These are phyloP conservation scores for Pseudomyrmex cubaensis DNA, from an alignment of 1,140 invertebrate genomes.

Conservation along the genomic window DNA sequence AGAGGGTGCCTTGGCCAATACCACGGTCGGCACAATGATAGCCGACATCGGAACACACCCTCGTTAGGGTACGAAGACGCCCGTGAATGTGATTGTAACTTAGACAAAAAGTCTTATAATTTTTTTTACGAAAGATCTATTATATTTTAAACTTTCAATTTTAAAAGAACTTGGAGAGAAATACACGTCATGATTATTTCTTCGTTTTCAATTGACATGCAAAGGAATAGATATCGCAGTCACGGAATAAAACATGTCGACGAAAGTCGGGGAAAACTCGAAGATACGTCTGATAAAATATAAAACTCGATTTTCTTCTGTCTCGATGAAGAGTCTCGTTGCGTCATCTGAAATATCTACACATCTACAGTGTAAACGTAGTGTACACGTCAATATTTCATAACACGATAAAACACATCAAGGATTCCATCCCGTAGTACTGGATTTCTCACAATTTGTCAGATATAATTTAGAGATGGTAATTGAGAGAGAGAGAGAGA, in stretches of 20 bases:
- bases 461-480: background rate
- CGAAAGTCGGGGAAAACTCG: constrained; percentile 43
- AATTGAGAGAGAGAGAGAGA: constrained; percentile 4
- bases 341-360: constrained; percentile 66
- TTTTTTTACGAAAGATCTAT: background rate
- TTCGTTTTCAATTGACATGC: background rate
- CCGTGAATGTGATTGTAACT: background rate
- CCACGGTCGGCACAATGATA: constrained; percentile 53
- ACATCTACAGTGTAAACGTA: constrained; percentile 38
- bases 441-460: constrained; percentile 60
- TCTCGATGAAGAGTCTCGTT: constrained; percentile 56
- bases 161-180: background rate
- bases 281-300: constrained; percentile 65
- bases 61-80: constrained; percentile 15
- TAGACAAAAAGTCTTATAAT: constrained; percentile 19
- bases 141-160: background rate
- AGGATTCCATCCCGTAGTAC: constrained; percentile 45
- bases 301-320: constrained; percentile 61
- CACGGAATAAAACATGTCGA: constrained; percentile 8
- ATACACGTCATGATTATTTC: background rate
- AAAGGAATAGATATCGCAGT: background rate
- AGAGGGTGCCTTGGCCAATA: constrained; percentile 79
- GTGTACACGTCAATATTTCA: constrained; percentile 69
- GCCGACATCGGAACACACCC: constrained; percentile 34
- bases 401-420: constrained; percentile 69